These are phyloP conservation scores for Leucophenga varia DNA, from an alignment of 1,140 invertebrate species.

Conservation along the genomic window DNA sequence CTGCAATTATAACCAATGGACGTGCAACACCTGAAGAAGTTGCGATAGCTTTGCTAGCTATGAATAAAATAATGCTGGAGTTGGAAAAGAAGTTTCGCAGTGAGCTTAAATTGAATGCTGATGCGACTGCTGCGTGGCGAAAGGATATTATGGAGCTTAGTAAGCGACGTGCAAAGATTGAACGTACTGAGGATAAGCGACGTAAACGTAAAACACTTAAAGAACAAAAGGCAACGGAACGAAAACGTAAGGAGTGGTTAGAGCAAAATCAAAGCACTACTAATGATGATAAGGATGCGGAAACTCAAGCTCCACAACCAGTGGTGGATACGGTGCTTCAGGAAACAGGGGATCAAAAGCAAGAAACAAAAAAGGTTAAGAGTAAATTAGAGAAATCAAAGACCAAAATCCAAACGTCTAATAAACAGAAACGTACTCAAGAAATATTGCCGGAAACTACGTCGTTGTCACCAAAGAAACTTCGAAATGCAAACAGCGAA, in stretches of 20 bases:
- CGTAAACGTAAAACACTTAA: slow-evolving; percentile 35
- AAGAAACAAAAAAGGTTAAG: no score
- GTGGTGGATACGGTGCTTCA: no score
- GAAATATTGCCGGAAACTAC: no score
- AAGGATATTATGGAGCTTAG: slow-evolving; percentile 38
- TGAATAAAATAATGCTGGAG: slow-evolving; percentile 38
- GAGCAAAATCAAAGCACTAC: slow-evolving; percentile 24
- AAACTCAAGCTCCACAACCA: background rate
- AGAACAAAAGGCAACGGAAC: slow-evolving; percentile 30
- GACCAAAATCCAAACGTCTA: no score
- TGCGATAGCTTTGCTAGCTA: slow-evolving; percentile 34
- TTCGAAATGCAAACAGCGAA: background rate
- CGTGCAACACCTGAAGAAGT: slow-evolving; percentile 41
- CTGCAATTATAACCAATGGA: slow-evolving; percentile 37
- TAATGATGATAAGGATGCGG: background rate
- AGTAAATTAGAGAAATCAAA: no score
- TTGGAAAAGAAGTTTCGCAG: slow-evolving; percentile 27
- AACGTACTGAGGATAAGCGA: slow-evolving; percentile 32
- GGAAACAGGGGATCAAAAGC: no score
- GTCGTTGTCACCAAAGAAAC: no score
- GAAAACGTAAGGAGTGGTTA: slow-evolving; percentile 42
- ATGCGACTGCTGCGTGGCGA: slow-evolving; percentile 29
- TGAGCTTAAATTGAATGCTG: slow-evolving; percentile 20
- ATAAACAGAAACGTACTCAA: no score
- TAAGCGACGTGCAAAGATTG: slow-evolving; percentile 32